These are phyloP conservation scores for Heliothis peltigera DNA, from an alignment of 2,888 invertebrate species.

Conservation along the genomic window DNA sequence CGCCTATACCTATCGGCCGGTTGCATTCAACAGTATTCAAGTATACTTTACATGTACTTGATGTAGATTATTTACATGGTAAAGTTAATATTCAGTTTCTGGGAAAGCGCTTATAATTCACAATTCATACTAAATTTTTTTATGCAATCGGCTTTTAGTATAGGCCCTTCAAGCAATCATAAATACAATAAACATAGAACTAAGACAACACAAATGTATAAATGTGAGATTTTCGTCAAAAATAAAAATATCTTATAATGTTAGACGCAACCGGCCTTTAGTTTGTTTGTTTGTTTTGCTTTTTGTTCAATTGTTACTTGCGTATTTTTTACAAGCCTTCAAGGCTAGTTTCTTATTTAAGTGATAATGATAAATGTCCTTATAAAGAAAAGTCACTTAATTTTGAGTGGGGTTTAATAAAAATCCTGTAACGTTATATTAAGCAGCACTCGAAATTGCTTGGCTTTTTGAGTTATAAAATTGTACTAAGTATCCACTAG, in stretches of 20 bases:
- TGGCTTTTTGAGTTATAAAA: neutral
- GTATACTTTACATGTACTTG: neutral
- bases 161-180: neutral
- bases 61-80: neutral
- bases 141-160: constrained; percentile 2
- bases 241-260: neutral
- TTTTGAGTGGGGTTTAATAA: neutral
- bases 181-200: neutral
- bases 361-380: neutral
- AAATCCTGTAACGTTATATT: neutral
- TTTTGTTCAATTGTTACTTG: neutral
- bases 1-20: neutral
- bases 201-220: neutral
- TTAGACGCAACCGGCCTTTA: neutral
- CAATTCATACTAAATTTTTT: neutral
- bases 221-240: neutral
- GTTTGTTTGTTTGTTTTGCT: neutral
- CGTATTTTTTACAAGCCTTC: neutral
- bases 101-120: neutral
- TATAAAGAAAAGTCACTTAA: neutral
- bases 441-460: neutral
- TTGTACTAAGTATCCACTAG: neutral
- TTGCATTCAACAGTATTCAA: neutral
- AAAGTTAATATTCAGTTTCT: neutral
- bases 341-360: neutral